Base-by-base conservation (phyloP, 1,140 invertebrate species). In the Drosophila mayri region DNA sequence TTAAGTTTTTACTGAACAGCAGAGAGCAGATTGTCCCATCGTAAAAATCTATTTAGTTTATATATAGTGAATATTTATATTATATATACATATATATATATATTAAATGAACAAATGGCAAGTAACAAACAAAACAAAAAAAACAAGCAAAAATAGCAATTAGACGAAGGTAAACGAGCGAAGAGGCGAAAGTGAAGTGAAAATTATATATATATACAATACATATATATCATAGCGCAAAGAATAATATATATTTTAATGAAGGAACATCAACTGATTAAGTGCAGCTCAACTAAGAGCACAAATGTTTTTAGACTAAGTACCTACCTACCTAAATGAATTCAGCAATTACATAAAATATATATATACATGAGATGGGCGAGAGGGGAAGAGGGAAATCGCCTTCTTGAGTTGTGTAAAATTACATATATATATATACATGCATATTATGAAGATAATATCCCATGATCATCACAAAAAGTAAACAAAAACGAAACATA, bases 21-120 rank as follows among this genome's bases (percentile, higher is more conserved):
- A 73, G 46, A 70, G 52, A 75, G 76, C 82, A 85, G 83, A 87
- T 87, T 87, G 83, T 87, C 83, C 83, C 83, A 87, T 87, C 83
- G 83, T 87, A 81, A 81, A 87, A 87, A 88, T 87, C 84, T 87
- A 83, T 87, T 87, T 88, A 86, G 82, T 90, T 90, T 90, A 90
- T 84, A 82, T 83, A 88, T 79, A 79, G 75, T 79, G 57, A 79
- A 79, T 73, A 79, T 76, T 76, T 58, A 79, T 68, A 79, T 60
- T 64, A 84, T 76, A 86, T 66, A 80, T 74, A 83, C 81, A 64
- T 62, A 74, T 62, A 77, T 46, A 62, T 61, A 76, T 46, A 76
- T 77, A 79, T 79, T 77, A 78, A 78, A 74, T 79, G 80, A 87
- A 85, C 76, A 85, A 86, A 86, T 73, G 81, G 74, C 72, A 79